Percentiles rank a stretch among this genome's conserved stretches.
These are phyloP conservation scores for Hemibagrus guttatus DNA, from an alignment of 2,797 vertebrate genomes.

Conservation along the genomic window DNA sequence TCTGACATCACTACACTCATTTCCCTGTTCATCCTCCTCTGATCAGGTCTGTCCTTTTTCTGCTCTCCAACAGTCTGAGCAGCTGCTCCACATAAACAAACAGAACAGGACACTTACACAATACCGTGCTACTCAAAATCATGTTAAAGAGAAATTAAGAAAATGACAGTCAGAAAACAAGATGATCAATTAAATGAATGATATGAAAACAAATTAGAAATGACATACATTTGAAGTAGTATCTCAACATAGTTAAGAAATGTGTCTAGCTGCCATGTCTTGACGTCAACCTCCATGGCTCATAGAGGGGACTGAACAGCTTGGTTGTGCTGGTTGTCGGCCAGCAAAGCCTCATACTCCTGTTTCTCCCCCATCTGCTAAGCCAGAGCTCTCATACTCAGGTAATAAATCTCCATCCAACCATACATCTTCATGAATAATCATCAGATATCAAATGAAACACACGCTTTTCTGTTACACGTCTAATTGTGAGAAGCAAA, in stretches of 20 bases:
- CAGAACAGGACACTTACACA: not conserved
- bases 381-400: slow-evolving; percentile 71
- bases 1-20: slow-evolving; percentile 73
- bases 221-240: not conserved
- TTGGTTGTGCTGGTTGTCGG: slow-evolving; percentile 63
- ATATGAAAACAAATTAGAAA: not conserved
- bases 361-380: slow-evolving; percentile 66
- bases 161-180: not conserved
- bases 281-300: slow-evolving; percentile 74
- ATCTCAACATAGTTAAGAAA: not conserved
- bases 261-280: slow-evolving; percentile 71
- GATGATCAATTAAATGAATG: not conserved
- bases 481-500: not conserved
- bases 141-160: not conserved
- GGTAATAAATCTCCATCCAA: slow-evolving; percentile 72
- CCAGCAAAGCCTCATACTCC: slow-evolving; percentile 67
- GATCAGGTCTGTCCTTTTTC: slow-evolving; percentile 72
- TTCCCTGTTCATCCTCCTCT: slow-evolving; percentile 73
- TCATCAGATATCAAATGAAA: not conserved
- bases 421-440: slow-evolving; percentile 25
- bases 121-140: not conserved
- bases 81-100: slow-evolving; percentile 65
- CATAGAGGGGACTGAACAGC: slow-evolving; percentile 67
- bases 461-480: not conserved
- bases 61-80: slow-evolving; percentile 78